Evolutionary conservation across 64 coral and sea anemone species (phyloP).

Genomic region (Actinia equina): DNA sequence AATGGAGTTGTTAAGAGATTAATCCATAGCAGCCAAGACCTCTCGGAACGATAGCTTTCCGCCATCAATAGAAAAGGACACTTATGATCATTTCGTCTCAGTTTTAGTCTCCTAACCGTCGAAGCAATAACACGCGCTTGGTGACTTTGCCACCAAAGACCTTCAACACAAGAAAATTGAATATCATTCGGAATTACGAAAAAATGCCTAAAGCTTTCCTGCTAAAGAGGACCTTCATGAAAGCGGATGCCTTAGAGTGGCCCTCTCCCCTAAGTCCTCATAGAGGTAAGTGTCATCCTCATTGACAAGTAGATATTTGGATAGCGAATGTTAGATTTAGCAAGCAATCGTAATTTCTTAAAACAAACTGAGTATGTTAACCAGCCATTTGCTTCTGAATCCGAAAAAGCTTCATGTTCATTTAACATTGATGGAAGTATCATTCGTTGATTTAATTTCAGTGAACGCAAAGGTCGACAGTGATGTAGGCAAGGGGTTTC

Average conservation of each 20-base stretch:
- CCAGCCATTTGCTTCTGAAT: slow-evolving; percentile 37
- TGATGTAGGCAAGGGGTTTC: neutral
- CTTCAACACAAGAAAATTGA: slow-evolving; percentile 1
- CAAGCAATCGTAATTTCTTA: slow-evolving; percentile 26
- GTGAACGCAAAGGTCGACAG: neutral
- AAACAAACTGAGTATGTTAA: slow-evolving; percentile 24
- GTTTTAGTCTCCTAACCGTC: neutral
- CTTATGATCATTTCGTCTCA: neutral
- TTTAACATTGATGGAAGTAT: slow-evolving; percentile 64
- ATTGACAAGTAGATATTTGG: slow-evolving; percentile 22
- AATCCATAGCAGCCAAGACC: slow-evolving; percentile 30
- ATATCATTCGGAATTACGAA: slow-evolving; percentile 7
- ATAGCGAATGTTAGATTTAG: neutral
- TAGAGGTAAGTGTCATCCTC: slow-evolving; percentile 19
- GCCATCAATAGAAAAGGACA: slow-evolving; percentile 10
- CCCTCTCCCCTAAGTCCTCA: slow-evolving; percentile 35
- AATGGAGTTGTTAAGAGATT: slow-evolving; percentile 74
- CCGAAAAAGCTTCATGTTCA: slow-evolving; percentile 54
- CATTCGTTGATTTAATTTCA: slow-evolving; percentile 59
- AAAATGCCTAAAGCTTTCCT: slow-evolving; percentile 74
- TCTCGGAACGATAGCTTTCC: slow-evolving; percentile 17
- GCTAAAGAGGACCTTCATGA: slow-evolving; percentile 43
- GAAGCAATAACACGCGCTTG: neutral
- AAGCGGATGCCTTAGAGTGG: slow-evolving; percentile 5
- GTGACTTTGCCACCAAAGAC: neutral